Base-by-base conservation (phyloP, 2,888 invertebrate species). In the Petrophora chlorosata region DNA sequence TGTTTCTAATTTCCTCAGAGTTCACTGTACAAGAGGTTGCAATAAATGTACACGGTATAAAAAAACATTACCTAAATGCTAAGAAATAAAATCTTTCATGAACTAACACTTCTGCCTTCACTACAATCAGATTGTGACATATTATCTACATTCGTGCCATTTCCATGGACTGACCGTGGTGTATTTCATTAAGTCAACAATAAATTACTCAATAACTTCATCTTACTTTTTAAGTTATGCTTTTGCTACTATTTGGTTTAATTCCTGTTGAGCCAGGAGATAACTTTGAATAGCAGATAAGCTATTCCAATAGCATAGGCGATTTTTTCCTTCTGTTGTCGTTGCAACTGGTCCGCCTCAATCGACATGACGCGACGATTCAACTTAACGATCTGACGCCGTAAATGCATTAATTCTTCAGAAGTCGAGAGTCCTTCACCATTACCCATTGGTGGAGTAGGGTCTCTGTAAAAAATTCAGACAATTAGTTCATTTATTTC, bases 241-340 rank as follows among this genome's bases (percentile, higher is more conserved):
- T 64, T 66, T 60, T 65, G 59, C 63, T 67, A 63, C 58, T 56
- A 45, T 61, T 50, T 53, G 50, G 56, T 65, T 85, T 90, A 90
- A 67, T 88, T 85, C 70, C 90, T 80, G 73, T 90, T 89, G 46
- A 97, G 90, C 97, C 97, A 97, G 66, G 95, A 92, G 61, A 97
- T 93, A 39, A 96, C 93, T 91, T 97, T 97, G 63, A 97, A 91
- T 61, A 97, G 88, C 79, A 97, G 93, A 82, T 97, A 98, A 17
- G 96, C 95, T 65, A 97, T 91, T 16, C 97, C 95, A 64, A 96
- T 85, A 49, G 96, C 95, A 75, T 96, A 96, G 33, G 97, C 91
- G 66, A 97, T 93, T 74, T 97, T 95, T 73, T 98, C 98, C 61
- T 96, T 94, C 75, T 97, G 96, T 67, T 96, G 93, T 49, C 97